Percentiles rank a stretch among this genome's conserved stretches.
Conservation (phyloP, 2,797 vertebrate species). For the Ciconia nigra region DNA sequence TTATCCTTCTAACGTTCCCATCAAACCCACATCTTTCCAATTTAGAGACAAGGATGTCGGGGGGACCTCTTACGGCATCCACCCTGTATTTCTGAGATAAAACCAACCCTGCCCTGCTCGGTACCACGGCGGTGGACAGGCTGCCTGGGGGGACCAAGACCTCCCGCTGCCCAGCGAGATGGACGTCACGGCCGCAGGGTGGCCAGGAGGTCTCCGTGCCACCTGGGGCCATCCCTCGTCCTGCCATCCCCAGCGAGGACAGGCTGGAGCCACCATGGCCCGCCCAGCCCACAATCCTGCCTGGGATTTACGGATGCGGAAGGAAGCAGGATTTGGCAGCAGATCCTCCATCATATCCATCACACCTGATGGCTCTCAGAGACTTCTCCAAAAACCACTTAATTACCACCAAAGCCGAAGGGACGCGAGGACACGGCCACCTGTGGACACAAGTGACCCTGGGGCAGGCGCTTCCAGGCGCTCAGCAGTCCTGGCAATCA, state of each 20-base stretch:
- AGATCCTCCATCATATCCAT: not conserved
- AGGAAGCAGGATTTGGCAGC: not conserved
- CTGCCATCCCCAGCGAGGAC: not conserved
- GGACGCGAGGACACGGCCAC: not conserved
- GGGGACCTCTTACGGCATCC: not conserved
- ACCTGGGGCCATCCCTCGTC: not conserved
- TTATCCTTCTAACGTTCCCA: not conserved
- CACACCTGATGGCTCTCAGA: not conserved
- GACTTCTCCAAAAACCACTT: not conserved
- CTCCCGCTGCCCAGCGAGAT: not conserved
- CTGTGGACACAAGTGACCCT: not conserved
- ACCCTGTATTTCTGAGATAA: not conserved
- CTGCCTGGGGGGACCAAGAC: not conserved
- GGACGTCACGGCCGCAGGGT: not conserved
- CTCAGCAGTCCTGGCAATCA: not conserved
- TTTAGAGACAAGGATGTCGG: not conserved
- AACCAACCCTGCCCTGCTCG: not conserved
- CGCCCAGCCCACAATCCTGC: not conserved
- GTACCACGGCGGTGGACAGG: not conserved
- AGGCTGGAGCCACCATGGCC: not conserved
- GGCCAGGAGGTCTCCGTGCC: not conserved
- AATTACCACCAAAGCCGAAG: not conserved
- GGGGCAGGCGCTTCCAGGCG: rapidly evolving
- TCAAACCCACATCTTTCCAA: not conserved
- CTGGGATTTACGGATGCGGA: not conserved